Evolutionary conservation across 2,113 vertebrate species (phyloP).

Genomic region (Pungitius pungitius): DNA sequence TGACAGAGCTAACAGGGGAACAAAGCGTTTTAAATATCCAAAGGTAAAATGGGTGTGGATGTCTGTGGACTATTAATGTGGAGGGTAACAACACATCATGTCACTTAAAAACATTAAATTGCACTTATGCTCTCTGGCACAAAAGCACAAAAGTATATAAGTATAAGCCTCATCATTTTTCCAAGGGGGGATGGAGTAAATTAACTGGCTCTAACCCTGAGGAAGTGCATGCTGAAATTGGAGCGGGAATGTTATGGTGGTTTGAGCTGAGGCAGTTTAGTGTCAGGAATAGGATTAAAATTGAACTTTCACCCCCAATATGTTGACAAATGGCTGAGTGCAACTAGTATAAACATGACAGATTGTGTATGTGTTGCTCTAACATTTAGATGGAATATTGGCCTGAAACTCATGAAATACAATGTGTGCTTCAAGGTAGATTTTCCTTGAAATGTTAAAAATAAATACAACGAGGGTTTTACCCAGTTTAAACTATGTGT

Average conservation of each 20-base stretch:
- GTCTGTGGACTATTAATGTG: too few species aligned
- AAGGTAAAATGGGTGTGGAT: background rate
- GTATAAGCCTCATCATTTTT: background rate
- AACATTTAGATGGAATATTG: background rate
- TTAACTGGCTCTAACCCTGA: constrained; percentile 12
- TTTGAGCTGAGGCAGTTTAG: constrained; percentile 19
- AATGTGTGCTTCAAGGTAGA: too few species aligned
- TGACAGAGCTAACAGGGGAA: too few species aligned
- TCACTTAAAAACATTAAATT: background rate
- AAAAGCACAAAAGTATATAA: background rate
- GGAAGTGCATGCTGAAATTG: background rate
- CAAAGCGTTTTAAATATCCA: background rate
- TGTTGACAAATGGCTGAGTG: constrained; percentile 1
- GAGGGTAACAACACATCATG: too few species aligned
- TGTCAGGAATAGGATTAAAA: constrained; percentile 29
- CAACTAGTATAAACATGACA: background rate
- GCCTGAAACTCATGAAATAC: background rate
- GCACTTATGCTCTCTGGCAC: background rate
- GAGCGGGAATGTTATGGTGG: background rate
- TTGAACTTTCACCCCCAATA: constrained; percentile 15
- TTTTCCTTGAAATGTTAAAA: background rate
- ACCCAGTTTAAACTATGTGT: background rate
- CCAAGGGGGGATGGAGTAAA: background rate
- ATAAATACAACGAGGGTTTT: too few species aligned
- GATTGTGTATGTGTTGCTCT: background rate